Base-by-base conservation (phyloP, 2,888 invertebrate species). In the Liopterus haemorrhoidalis region DNA sequence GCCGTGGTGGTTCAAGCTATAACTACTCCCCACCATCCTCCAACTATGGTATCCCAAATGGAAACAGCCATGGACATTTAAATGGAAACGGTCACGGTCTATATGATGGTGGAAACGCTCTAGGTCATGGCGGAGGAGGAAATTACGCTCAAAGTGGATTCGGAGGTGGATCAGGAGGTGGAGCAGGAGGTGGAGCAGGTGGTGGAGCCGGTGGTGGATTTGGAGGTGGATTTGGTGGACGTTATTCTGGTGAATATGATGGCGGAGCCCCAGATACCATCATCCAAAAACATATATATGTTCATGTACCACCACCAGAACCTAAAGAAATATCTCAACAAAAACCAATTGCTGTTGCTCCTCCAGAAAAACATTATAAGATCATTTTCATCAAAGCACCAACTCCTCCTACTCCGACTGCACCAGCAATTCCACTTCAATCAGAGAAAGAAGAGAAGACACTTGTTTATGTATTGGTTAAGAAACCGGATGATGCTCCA, bases 381-480 rank as follows among this genome's bases (percentile, higher is more conserved):
- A 88, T 88, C 65, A 86, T 88, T 70, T 87, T 87, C 76, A 87
- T 87, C 69, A 87, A 88, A 74, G 86, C 86, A 40, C 87, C 87
- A 56, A 77, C 85, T 54, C 78, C 84, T 49, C 85, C 86, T 39
- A 77, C 84, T 47, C 85, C 85, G 38, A 79, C 81, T 50, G 85
- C 80, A 2, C 87, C 87, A 51, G 75, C 82, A 53, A 85, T 88
- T 53, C 85, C 87, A 20, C 67, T 82, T 21, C 82, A 85, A 65
- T 79, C 81, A 49, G 87, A 87, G 64, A 85, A 88, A 68, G 85
- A 87, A 70, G 86, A 87, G 67, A 90, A 89, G 74, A 90, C 89
- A 41, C 75, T 89, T 53, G 88, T 89, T 59, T 90, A 90, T 70
- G 90, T 90, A 21, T 70, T 90, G 68, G 88, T 89, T 58, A 89